Evolutionary conservation across 1,140 invertebrate species (phyloP).

Genomic region (Pogonomyrmex californicus): DNA sequence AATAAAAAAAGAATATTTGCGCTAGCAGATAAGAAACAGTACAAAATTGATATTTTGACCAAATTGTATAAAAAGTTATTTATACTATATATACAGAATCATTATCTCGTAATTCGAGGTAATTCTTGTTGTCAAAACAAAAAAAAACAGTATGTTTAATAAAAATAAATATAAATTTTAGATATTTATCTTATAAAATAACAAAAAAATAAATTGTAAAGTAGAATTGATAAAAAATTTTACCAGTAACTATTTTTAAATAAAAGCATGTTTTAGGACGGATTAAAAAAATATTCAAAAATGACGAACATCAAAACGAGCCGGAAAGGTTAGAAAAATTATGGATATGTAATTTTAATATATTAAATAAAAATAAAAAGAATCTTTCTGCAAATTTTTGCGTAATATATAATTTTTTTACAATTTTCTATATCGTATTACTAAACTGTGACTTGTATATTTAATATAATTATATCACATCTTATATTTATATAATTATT

Average conservation of each 20-base stretch:
- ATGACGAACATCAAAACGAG: constrained; percentile 68
- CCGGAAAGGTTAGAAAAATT: constrained; percentile 74
- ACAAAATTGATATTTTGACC: neutral
- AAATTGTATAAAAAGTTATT: neutral
- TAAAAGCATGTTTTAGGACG: neutral
- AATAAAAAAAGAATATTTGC: neutral
- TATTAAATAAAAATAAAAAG: neutral
- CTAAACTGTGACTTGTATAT: neutral
- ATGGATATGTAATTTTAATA: neutral
- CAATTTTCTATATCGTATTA: neutral
- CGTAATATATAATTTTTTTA: neutral
- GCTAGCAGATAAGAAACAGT: neutral
- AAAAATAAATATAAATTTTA: constrained; percentile 25
- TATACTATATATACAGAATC: neutral
- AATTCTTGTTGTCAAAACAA: constrained; percentile 27
- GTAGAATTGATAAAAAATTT: neutral
- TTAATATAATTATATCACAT: neutral
- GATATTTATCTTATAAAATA: constrained; percentile 16
- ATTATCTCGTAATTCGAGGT: neutral
- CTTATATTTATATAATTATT: neutral
- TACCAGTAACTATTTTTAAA: neutral
- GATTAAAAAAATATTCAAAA: neutral
- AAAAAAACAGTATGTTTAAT: constrained; percentile 15
- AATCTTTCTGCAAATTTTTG: neutral
- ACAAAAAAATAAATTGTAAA: constrained; percentile 18